These are phyloP conservation scores for Macaria liturata DNA, from an alignment of 2,888 invertebrate species.

Conservation along the genomic window DNA sequence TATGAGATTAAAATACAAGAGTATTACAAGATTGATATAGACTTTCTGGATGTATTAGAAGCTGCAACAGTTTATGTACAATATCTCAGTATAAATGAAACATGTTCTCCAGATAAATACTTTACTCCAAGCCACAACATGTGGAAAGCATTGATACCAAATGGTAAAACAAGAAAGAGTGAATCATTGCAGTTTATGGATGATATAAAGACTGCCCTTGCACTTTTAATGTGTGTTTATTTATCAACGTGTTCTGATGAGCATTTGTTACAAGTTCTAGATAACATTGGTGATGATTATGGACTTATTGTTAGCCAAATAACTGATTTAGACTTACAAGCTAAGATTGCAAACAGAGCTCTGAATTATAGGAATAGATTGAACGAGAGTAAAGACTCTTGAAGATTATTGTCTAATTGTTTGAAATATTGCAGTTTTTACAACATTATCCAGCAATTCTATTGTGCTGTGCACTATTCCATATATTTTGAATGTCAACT, in stretches of 20 bases:
- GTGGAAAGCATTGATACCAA: constrained; percentile 52
- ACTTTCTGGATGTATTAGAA: constrained; percentile 65
- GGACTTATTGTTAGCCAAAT: constrained; percentile 54
- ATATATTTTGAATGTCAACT: no score
- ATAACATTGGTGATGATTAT: constrained; percentile 54
- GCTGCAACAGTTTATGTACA: constrained; percentile 48
- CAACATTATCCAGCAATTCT: no score
- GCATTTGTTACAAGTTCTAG: constrained; percentile 52
- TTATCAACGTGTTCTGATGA: constrained; percentile 59
- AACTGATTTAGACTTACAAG: constrained; percentile 46
- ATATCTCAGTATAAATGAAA: constrained; percentile 41
- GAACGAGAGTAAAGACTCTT: constrained; percentile 58
- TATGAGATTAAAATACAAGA: constrained; percentile 64
- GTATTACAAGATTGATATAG: constrained; percentile 65
- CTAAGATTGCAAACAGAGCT: constrained; percentile 51
- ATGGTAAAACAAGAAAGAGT: constrained; percentile 47
- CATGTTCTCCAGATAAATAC: constrained; percentile 53
- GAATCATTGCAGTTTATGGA: constrained; percentile 53
- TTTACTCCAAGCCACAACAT: constrained; percentile 61
- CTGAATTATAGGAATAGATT: constrained; percentile 57
- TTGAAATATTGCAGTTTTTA: no score
- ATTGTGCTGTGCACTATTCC: no score
- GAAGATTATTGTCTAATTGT: constrained; percentile 24
- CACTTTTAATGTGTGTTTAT: constrained; percentile 58
- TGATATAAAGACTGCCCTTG: constrained; percentile 56